phyloP scores from a whole-genome alignment of 2,888 invertebrate species.

The Baronia brevicornis region DNA sequence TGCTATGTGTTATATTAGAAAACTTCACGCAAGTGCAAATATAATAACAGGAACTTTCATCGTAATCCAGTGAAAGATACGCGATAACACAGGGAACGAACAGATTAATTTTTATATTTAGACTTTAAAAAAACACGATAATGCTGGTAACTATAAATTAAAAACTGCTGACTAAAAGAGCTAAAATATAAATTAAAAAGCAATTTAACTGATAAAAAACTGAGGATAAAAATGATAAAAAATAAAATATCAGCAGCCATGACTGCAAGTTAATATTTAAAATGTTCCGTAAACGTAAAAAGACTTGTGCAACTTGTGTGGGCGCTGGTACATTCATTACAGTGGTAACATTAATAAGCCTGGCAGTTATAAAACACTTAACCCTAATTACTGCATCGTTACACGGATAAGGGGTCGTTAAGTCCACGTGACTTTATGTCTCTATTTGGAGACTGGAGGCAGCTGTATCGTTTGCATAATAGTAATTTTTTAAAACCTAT shows the following conservation, averaged over 20 bases:
- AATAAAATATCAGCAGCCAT: neutral
- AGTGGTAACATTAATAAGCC: conserved; percentile 16
- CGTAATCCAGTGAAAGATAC: too few relatives aligned
- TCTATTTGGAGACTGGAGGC: conserved; percentile 6
- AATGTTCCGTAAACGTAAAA: conserved; percentile 2
- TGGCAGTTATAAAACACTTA: conserved; percentile 22
- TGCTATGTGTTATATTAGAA: too few relatives aligned
- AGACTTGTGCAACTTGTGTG: conserved; percentile 8
- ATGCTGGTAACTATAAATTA: too few relatives aligned
- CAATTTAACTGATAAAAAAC: conserved; percentile 6
- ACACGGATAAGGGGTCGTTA: conserved; percentile 16
- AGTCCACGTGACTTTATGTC: conserved; percentile 8
- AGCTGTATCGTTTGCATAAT: neutral
- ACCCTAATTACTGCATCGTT: conserved; percentile 23
- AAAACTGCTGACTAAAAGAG: too few relatives aligned
- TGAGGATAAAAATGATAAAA: conserved; percentile 2
- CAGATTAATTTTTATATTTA: too few relatives aligned
- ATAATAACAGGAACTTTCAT: too few relatives aligned
- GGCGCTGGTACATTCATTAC: conserved; percentile 14
- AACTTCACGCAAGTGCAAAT: too few relatives aligned
- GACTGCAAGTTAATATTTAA: neutral
- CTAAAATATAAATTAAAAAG: conserved; percentile 2
- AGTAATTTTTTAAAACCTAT: too few relatives aligned
- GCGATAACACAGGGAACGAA: too few relatives aligned
- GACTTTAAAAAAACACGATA: too few relatives aligned